Evolutionary conservation across 2,113 vertebrate genomes (phyloP), one percentile per base, ranked within the genome.

Genomic region (Salvator merianae): DNA sequence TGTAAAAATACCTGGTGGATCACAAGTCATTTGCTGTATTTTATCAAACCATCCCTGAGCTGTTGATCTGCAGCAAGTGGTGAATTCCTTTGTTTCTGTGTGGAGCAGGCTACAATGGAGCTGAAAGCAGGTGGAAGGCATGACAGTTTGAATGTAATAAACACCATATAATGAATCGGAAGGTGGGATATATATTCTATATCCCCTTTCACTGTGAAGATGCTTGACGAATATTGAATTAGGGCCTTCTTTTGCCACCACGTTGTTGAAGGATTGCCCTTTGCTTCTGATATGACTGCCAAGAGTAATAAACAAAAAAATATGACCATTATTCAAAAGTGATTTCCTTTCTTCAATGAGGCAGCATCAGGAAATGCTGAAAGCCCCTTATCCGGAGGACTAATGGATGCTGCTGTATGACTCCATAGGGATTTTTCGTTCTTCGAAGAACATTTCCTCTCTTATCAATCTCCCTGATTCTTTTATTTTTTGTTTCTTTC

Each of bases 391-490:
- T 0, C 59, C 43, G 14, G 1, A 75, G 47, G 50, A 84, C 66
- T 40, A 26, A 43, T 22, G 87, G 79, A 3, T 79, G 53, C 53
- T 71, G 22, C 13, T n/a, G 7, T 47, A 47, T 30, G 38, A 78
- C 1, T 73, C 79, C 87, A 72, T 53, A 34, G 62, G 73, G 91
- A 71, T 36, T 85, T 53, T 74, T 73, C 18, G 74, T 66, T 73
- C 82, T 38, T 70, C 28, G 77, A 82, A 68, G 70, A 55, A 69
- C 36, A 34, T 72, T 63, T 66, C 76, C 87, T 82, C 63, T 79
- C 74, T 59, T 85, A 91, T 75, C 28, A 43, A 22, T 83, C 34
- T 82, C 38, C 28, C 0, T 0, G 68, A 0, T 13, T 40, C 16
- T 86, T 50, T 68, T 91, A 5, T 9, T 9, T 47, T 47, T 47